Percentiles rank a stretch among this genome's conserved stretches.
These are phyloP conservation scores for Heliconius hewitsoni DNA, from an alignment of 1,140 invertebrate genomes.

Conservation along the genomic window DNA sequence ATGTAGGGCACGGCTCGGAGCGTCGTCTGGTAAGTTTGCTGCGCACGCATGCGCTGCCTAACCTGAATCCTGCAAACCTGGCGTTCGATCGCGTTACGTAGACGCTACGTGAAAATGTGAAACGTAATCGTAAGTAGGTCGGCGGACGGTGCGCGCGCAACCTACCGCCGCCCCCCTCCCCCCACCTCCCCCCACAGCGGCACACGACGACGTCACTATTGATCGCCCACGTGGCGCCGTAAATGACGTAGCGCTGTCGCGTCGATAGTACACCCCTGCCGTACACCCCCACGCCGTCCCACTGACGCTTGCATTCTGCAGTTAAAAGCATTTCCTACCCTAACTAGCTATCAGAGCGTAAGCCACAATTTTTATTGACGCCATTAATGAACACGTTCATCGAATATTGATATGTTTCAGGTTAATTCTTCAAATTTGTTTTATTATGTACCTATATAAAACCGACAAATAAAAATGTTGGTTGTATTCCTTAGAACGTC, in stretches of 20 bases:
- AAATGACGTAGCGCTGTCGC: conserved; percentile 75
- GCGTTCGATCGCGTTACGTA: conserved; percentile 75
- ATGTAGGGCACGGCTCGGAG: conserved; percentile 56
- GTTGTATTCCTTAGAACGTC: background rate
- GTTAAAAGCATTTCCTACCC: conserved; percentile 45
- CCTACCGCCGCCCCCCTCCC: conserved; percentile 25
- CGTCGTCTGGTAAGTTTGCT: conserved; percentile 51
- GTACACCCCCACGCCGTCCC: conserved; percentile 48
- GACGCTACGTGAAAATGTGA: conserved; percentile 65
- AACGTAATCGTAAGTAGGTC: conserved; percentile 78
- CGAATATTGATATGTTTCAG: background rate
- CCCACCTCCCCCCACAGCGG: conserved; percentile 34
- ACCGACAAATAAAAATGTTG: background rate
- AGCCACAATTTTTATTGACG: conserved; percentile 45
- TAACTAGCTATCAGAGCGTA: conserved; percentile 40
- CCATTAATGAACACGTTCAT: conserved; percentile 33
- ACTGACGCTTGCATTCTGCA: conserved; percentile 45
- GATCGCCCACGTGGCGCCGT: conserved; percentile 78
- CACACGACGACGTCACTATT: conserved; percentile 74
- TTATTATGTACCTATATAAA: background rate
- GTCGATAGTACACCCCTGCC: conserved; percentile 64
- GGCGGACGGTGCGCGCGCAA: conserved; percentile 69
- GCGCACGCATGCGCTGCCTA: conserved; percentile 51
- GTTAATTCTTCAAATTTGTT: background rate
- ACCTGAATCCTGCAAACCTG: conserved; percentile 44